These are phyloP conservation scores for Cherax quadricarinatus DNA, from an alignment of 1,140 invertebrate species.

Conservation along the genomic window DNA sequence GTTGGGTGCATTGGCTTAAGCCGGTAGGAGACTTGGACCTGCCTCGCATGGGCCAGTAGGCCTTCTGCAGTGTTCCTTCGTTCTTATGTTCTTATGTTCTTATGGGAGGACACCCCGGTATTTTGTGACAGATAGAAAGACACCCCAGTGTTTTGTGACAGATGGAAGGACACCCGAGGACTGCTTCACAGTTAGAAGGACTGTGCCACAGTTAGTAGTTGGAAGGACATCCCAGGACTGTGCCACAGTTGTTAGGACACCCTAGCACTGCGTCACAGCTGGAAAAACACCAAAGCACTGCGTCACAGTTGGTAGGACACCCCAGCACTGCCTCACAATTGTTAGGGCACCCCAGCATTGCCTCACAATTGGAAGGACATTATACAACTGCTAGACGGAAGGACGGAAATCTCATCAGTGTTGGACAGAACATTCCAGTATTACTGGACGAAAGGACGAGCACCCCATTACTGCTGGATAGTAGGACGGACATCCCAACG, in stretches of 20 bases:
- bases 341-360: background rate
- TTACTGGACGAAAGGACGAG: too few species aligned
- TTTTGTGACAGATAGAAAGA: background rate
- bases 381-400: background rate
- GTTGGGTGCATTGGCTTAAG: too few species aligned
- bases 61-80: too few species aligned
- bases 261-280: background rate
- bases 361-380: background rate
- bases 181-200: background rate
- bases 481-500: too few species aligned
- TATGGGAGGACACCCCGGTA: background rate
- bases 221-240: background rate
- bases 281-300: background rate
- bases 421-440: too few species aligned
- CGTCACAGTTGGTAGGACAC: background rate
- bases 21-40: too few species aligned
- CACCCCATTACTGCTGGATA: too few species aligned
- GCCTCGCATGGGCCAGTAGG: too few species aligned
- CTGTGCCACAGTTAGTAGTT: background rate
- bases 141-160: background rate
- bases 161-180: too few species aligned
- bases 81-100: too few species aligned
- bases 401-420: background rate
- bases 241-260: background rate
- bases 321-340: background rate